Percentiles rank a stretch among this genome's conserved stretches.
These are phyloP conservation scores for Anomalospiza imberbis DNA, from an alignment of 2,797 vertebrate species.

Conservation along the genomic window DNA sequence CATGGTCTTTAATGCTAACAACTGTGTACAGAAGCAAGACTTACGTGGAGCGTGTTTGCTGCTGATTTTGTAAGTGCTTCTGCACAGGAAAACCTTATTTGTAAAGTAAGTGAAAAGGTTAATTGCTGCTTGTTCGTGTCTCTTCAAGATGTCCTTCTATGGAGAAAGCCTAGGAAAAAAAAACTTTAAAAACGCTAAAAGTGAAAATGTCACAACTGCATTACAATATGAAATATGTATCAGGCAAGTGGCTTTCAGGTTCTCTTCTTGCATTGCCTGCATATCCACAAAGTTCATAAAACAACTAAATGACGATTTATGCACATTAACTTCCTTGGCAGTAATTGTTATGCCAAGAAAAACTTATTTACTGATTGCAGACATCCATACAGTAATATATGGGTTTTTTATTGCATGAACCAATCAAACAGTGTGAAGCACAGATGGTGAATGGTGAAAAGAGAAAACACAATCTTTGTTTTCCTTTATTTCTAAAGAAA, in stretches of 20 bases:
- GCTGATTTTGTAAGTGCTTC: neutral
- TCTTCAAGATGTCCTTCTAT: neutral
- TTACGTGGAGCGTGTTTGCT: neutral
- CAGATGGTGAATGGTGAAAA: neutral
- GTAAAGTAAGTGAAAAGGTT: neutral
- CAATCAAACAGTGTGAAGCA: neutral
- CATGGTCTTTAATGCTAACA: neutral
- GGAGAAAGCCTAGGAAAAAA: neutral
- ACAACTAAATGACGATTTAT: neutral
- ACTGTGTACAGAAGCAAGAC: neutral
- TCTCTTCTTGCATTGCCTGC: neutral
- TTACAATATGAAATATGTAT: neutral
- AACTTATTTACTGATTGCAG: constrained; percentile 1
- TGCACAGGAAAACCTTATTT: neutral
- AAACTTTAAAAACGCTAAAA: neutral
- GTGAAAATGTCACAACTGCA: neutral
- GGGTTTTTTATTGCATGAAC: neutral
- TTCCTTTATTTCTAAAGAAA: neutral
- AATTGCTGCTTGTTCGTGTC: neutral
- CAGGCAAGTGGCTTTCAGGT: neutral
- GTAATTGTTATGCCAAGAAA: neutral
- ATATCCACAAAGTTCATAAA: neutral
- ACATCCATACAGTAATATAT: neutral
- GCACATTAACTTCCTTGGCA: neutral
- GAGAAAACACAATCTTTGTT: neutral